Base-by-base conservation (phyloP, 2,797 vertebrate genomes). In the Nyctalus aviator region DNA sequence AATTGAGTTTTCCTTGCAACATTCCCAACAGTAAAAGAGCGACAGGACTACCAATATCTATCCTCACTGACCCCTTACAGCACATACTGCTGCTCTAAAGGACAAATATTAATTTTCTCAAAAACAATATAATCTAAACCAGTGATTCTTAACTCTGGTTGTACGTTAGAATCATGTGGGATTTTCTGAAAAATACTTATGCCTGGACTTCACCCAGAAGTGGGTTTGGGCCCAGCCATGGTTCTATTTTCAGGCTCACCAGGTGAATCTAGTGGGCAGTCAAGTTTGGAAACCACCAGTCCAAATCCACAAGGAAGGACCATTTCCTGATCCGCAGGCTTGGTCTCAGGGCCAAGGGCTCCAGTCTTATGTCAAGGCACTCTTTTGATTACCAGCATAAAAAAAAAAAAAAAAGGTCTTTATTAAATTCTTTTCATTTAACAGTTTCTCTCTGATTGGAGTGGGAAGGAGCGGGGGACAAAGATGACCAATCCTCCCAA, bases 101-200 rank as follows among this genome's bases (percentile, higher is more conserved):
- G 66, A 84, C 44, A 90, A 93, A 71, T 48, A 62, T 8, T 8
- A 59, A 35, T 73, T 91, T 89, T 89, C 48, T 32, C 69, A 88
- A 53, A 91, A 76, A 76, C 6, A 71, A 5, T 59, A 44, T 6
- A 75, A n/a, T 78, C 25, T 69, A 84, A 93, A 62, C n/a, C 64
- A 89, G 20, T 68, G 55, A 46, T 68, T 90, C 30, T 90, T 37
- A 87, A 68, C 27, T 87, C 57, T 32, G 46, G 25, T 75, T 62
- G 3, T 23, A 73, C 30, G 21, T 73, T 50, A 87, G 57, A 94
- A 64, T 55, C 27, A 76, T 8, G 18, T 30, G n/a, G 18, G 2
- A 78, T 23, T 59, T 86, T 32, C 25, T 85, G 30, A 20, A 8
- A 32, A 88, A 32, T 57, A 15, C 27, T 37, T 32, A 53, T 79